Evolutionary conservation across 1,140 invertebrate species (phyloP).

Genomic region (Bombus terrestris): DNA sequence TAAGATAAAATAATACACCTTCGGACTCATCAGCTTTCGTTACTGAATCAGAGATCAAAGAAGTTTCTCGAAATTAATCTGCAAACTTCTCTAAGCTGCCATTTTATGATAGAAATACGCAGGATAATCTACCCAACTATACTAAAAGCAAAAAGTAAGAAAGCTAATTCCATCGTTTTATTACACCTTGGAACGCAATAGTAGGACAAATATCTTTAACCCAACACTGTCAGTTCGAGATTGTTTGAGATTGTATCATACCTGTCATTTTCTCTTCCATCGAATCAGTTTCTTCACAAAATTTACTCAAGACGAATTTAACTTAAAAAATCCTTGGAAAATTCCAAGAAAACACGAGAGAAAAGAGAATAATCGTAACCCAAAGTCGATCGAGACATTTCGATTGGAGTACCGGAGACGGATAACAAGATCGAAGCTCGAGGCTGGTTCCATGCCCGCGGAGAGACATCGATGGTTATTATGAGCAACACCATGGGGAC

Average conservation of each 20-base stretch:
- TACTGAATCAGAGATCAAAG: background rate
- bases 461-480: constrained; percentile 80
- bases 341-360: background rate
- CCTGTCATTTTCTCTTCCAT: no score
- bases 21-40: background rate
- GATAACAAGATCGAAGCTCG: constrained; percentile 67
- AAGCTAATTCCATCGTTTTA: no score
- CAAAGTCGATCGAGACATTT: background rate
- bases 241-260: no score
- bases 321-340: background rate
- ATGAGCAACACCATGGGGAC: constrained; percentile 79
- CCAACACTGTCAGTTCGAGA: no score
- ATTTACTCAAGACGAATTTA: background rate
- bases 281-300: no score
- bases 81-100: no score
- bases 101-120: no score
- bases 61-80: no score
- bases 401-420: constrained; percentile 40
- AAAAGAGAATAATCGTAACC: background rate
- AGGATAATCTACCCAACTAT: no score
- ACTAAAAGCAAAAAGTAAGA: no score
- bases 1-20: background rate
- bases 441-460: constrained; percentile 57
- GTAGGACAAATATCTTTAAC: no score
- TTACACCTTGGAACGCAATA: no score